These are phyloP conservation scores for Cheilosia urbana DNA, from an alignment of 2,888 invertebrate species.

Conservation along the genomic window DNA sequence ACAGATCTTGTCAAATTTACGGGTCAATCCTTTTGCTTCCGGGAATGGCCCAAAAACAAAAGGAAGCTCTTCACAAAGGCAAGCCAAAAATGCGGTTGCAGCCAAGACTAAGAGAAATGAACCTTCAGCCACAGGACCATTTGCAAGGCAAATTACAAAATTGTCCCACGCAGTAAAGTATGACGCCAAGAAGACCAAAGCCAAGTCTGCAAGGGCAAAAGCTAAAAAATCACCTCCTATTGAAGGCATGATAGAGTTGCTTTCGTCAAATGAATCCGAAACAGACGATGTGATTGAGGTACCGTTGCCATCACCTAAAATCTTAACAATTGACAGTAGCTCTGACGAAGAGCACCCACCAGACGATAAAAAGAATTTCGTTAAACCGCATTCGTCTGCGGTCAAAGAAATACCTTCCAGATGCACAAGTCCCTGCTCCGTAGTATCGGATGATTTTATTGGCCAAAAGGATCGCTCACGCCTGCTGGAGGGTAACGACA, in stretches of 20 bases:
- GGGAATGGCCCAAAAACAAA: constrained; percentile 76
- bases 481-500: constrained; percentile 77
- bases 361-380: constrained; percentile 33
- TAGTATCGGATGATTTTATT: constrained; percentile 83
- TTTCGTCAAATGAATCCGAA: constrained; percentile 73
- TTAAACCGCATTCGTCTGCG: constrained; percentile 47
- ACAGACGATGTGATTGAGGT: constrained; percentile 81
- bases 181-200: constrained; percentile 79
- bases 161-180: constrained; percentile 78
- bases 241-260: constrained; percentile 24
- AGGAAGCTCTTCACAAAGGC: constrained; percentile 58
- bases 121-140: constrained; percentile 76
- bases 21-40: constrained; percentile 77
- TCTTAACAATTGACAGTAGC: constrained; percentile 80
- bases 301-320: constrained; percentile 79
- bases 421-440: constrained; percentile 81
- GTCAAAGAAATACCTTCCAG: constrained; percentile 69
- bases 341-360: constrained; percentile 75
- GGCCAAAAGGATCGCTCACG: constrained; percentile 81
- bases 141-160: constrained; percentile 79
- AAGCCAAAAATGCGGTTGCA: constrained; percentile 30
- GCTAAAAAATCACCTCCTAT: constrained; percentile 7
- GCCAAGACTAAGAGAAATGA: constrained; percentile 39
- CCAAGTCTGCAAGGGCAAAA: constrained; percentile 77
- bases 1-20: constrained; percentile 74